These are phyloP conservation scores for Lagria hirta DNA, from an alignment of 2,888 invertebrate species.

Conservation along the genomic window DNA sequence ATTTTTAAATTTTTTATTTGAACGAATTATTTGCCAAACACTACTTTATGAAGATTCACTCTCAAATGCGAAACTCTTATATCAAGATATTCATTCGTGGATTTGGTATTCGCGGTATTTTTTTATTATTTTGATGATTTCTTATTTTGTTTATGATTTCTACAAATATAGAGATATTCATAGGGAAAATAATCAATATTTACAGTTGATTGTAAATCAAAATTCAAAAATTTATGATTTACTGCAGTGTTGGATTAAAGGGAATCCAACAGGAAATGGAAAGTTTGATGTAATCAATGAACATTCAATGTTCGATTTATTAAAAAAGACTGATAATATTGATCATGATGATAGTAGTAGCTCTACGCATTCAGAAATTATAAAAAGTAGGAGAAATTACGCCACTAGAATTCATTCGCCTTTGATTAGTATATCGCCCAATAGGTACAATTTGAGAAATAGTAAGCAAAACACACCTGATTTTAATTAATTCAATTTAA, in stretches of 20 bases:
- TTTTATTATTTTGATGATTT: constrained; percentile 45
- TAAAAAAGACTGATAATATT: constrained; percentile 1
- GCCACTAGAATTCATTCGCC: background rate
- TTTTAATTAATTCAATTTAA: constrained; percentile 6
- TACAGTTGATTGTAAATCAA: constrained; percentile 53
- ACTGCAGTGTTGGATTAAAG: background rate
- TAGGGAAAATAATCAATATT: constrained; percentile 51
- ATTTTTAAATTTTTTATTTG: constrained; percentile 56
- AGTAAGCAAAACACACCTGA: constrained; percentile 21
- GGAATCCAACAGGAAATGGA: constrained; percentile 1
- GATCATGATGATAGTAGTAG: constrained; percentile 5
- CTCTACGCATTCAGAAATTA: constrained; percentile 2
- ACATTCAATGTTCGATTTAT: constrained; percentile 7
- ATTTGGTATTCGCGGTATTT: constrained; percentile 55
- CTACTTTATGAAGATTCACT: constrained; percentile 30
- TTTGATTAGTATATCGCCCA: constrained; percentile 2
- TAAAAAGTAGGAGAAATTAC: constrained; percentile 8
- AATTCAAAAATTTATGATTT: constrained; percentile 38
- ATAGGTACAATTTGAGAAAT: constrained; percentile 16
- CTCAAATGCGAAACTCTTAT: constrained; percentile 38
- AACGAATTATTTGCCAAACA: constrained; percentile 51
- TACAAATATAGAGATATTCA: constrained; percentile 53
- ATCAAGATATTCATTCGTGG: constrained; percentile 51
- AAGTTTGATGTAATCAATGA: constrained; percentile 12
- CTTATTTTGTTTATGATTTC: constrained; percentile 47